Evolutionary conservation across 2,113 vertebrate species (phyloP), one percentile per base, ranked within the genome.

Genomic region (Beaufortia kweichowensis): DNA sequence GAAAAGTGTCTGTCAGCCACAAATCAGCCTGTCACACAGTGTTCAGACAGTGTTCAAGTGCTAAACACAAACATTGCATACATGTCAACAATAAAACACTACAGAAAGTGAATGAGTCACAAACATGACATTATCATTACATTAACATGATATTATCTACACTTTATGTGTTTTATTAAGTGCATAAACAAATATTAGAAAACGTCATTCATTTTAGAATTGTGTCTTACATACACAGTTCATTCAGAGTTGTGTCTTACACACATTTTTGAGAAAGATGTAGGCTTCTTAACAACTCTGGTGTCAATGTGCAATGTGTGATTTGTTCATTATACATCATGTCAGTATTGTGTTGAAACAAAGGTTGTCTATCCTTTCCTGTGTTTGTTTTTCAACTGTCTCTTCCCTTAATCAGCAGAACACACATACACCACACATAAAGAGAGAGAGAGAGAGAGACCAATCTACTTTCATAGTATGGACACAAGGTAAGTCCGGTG

Each of bases 1-100:
- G 41, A 29, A 0, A 35, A 63, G 17, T 11, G 41, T 59, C 78
- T 86, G 87, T 86, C 88, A 89, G 81, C 88, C 83, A 88, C 87
- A 88, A 85, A 87, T 85, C 83, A 87, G 72, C 70, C 56, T 56
- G 70, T 79, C 64, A 66, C 68, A 65, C 31, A 61, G 8, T 60
- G 26, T 59, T 28, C 35, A 35, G 19, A 75, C 39, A 67, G 9
- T 39, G 26, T 15, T n/a, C n/a, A n/a, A 66, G 57, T 65, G 63
- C 70, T 76, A 77, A 82, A 77, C 29, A 48, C 33, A 69, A 55
- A 56, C 43, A 69, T 61, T 66, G n/a, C 31, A 29, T 19, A n/a
- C n/a, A 28, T 35, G 24, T 50, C 60, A 21, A 41, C 71, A 67
- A 19, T 46, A 7, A 39, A 19, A 55, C 24, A 39, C 35, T 39